These are phyloP conservation scores for Mythimna ferrago DNA, from an alignment of 2,888 invertebrate species.

Conservation along the genomic window DNA sequence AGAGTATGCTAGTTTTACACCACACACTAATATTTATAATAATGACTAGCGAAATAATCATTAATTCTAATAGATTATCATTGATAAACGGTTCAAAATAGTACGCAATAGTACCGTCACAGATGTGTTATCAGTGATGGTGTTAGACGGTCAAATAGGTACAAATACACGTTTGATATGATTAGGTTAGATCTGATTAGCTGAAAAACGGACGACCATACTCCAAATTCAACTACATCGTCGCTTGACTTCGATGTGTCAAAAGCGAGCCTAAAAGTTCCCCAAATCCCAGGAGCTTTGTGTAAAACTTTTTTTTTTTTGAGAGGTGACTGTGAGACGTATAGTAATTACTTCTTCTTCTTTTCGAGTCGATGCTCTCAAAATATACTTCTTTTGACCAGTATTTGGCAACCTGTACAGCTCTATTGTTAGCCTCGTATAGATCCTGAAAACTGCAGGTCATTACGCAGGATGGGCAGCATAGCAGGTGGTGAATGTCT, in stretches of 20 bases:
- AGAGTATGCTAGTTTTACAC: constrained; percentile 20
- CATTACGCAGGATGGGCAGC: too few species aligned
- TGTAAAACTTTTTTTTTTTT: too few species aligned
- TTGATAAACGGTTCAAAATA: constrained; percentile 21
- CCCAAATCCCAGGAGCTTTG: too few species aligned
- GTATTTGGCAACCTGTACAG: too few species aligned
- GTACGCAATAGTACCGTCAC: constrained; percentile 14
- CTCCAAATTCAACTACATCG: background rate
- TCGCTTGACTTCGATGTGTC: background rate
- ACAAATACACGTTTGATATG: background rate
- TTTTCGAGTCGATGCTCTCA: too few species aligned
- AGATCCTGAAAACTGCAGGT: too few species aligned
- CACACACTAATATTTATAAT: constrained; percentile 44
- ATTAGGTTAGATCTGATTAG: background rate
- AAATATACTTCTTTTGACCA: too few species aligned
- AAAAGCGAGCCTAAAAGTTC: too few species aligned
- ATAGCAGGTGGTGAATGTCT: too few species aligned
- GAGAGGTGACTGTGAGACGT: too few species aligned
- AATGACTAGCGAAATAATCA: constrained; percentile 22
- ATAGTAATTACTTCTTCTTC: too few species aligned
- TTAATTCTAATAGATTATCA: constrained; percentile 40
- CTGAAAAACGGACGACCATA: background rate
- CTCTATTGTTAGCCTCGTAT: too few species aligned
- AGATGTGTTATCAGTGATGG: constrained; percentile 13
- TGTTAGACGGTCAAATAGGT: background rate